Evolutionary conservation across 2,888 invertebrate genomes (phyloP), one percentile per base, ranked within the genome.

Genomic region (Melipona bicolor): DNA sequence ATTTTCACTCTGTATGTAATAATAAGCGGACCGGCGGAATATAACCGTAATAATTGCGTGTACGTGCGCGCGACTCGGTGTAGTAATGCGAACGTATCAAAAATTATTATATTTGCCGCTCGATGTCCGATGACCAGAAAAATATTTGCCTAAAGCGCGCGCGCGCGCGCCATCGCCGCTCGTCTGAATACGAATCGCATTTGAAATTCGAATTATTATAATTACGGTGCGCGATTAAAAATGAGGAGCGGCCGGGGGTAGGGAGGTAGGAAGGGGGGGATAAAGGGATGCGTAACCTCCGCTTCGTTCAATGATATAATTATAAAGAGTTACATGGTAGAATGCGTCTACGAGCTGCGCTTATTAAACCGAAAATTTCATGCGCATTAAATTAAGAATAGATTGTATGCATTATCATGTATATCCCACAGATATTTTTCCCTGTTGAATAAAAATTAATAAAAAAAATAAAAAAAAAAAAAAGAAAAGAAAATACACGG

Each of bases 191-290:
- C 79, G 75, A 50, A 77, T 62, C 79, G 65, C 72, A 85, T 85
- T 85, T 85, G 83, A 83, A 85, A 83, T 85, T 85, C 84, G 83
- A 77, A 85, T 85, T 85, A 83, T 83, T 79, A 85, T 85, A 85
- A 85, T 85, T 75, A 77, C 79, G 69, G 49, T 52, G 61, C 13
- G 52, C 73, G 69, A 77, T 83, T 79, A 83, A 85, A 83, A 85
- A 79, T 75, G 71, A 71, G 36, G 15, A 36, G 43, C 43, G 43
- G 43, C 43, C 43, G 11, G 9, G 0, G 43, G 43, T 43, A 27
- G 70, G 3, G 36, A 32, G 43, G 59, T n/a, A 65, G 3, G 36
- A 32, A 17, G 75, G 19, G 75, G 24, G 36, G n/a, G 27, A 24
- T 13, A 43, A 6, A 54, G 67, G 59, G 50, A 54, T 61, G 59